phyloP scores from a whole-genome alignment of 1,140 invertebrate species.

The Papilio polytes region DNA sequence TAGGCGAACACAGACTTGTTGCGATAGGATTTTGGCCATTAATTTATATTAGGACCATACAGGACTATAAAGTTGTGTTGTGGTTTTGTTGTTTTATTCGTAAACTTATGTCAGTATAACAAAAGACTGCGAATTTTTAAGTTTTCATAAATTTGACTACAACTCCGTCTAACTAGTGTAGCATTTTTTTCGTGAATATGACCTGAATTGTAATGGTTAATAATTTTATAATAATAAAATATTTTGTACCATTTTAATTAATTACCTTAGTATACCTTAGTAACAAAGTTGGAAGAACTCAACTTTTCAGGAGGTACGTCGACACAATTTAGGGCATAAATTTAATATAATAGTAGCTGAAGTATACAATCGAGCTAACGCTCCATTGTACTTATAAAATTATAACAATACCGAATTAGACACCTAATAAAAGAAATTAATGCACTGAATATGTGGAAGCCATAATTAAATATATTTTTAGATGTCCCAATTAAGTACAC shows the following conservation, averaged over 20 bases:
- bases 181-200: too few relatives aligned
- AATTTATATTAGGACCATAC: constrained; percentile 33
- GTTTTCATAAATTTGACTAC: too few relatives aligned
- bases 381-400: background rate
- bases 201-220: too few relatives aligned
- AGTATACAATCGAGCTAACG: background rate
- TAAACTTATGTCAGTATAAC: background rate
- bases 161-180: too few relatives aligned
- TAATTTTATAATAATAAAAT: too few relatives aligned
- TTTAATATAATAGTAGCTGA: background rate
- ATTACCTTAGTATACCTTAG: too few relatives aligned
- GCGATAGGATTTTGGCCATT: constrained; percentile 35
- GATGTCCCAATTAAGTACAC: background rate
- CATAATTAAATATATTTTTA: background rate
- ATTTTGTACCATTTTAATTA: too few relatives aligned
- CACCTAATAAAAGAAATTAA: background rate
- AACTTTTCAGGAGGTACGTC: background rate
- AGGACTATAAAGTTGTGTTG: constrained; percentile 2
- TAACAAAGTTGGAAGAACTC: background rate
- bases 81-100: background rate
- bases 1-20: constrained; percentile 25
- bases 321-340: background rate
- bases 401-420: too few relatives aligned
- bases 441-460: background rate
- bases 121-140: background rate